Percentiles rank a stretch among this genome's conserved stretches.
phyloP scores from a whole-genome alignment of 1,140 invertebrate species.

The Drosophila pseudoananassae region DNA sequence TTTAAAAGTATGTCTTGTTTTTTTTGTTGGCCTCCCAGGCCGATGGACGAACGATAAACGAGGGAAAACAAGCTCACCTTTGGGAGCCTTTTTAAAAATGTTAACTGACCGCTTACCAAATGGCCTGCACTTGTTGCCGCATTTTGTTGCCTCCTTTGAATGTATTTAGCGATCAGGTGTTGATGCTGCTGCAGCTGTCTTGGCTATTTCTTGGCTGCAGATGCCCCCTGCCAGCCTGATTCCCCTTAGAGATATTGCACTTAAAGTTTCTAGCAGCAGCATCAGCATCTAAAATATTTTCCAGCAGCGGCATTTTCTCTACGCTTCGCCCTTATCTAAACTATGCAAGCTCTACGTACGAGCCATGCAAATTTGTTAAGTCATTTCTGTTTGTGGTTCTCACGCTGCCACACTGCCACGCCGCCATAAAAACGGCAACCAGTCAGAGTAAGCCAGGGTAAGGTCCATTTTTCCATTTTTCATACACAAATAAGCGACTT shows the following conservation, averaged over 20 bases:
- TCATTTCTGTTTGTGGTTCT: constrained; percentile 80
- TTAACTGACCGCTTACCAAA: constrained; percentile 48
- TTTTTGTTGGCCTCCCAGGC: neutral
- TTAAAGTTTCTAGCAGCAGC: constrained; percentile 66
- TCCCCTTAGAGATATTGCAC: constrained; percentile 71
- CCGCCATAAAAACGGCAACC: constrained; percentile 8
- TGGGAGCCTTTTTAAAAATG: constrained; percentile 41
- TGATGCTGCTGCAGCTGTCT: constrained; percentile 51
- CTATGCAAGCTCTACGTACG: constrained; percentile 54
- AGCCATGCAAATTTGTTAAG: constrained; percentile 79
- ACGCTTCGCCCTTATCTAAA: constrained; percentile 76
- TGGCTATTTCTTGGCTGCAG: constrained; percentile 13
- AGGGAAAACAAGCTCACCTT: constrained; percentile 68
- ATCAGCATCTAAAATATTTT: constrained; percentile 75
- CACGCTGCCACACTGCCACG: constrained; percentile 66
- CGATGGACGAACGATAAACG: constrained; percentile 29
- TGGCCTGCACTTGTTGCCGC: constrained; percentile 67
- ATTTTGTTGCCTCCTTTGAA: constrained; percentile 24
- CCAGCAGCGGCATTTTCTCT: constrained; percentile 64
- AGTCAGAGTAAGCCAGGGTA: constrained; percentile 7
- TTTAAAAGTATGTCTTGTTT: constrained; percentile 2
- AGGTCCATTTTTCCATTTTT: constrained; percentile 39
- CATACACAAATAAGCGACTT: constrained; percentile 24
- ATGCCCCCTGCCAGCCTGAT: constrained; percentile 61
- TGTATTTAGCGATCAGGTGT: constrained; percentile 69